phyloP scores from a whole-genome alignment of 2,797 vertebrate genomes.

The Leptatherina wallacei region DNA sequence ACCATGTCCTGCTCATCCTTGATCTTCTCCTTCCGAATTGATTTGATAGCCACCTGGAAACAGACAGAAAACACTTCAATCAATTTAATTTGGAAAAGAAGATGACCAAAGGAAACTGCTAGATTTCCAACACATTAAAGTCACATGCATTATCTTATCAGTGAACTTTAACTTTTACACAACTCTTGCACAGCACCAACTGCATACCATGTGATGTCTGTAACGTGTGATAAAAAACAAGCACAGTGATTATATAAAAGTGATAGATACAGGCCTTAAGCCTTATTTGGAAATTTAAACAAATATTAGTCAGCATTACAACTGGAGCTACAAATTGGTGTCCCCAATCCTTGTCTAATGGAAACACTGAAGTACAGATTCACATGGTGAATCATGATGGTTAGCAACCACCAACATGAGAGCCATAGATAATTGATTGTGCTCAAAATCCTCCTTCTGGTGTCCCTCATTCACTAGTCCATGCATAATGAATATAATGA shows the following conservation, averaged over 20 bases:
- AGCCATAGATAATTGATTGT: slow-evolving; percentile 14
- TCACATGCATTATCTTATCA: slow-evolving; percentile 46
- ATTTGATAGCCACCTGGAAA: slow-evolving; percentile 95
- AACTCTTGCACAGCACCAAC: background rate
- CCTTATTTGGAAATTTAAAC: slow-evolving; percentile 53
- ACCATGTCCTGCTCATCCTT: slow-evolving; percentile 95
- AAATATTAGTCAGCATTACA: slow-evolving; percentile 44
- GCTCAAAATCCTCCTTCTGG: slow-evolving; percentile 4
- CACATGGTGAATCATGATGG: slow-evolving; percentile 30
- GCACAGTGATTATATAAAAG: background rate
- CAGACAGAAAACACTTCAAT: slow-evolving; percentile 31
- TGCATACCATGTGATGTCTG: slow-evolving; percentile 21
- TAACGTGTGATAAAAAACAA: background rate
- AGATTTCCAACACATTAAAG: slow-evolving; percentile 14
- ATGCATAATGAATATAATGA: slow-evolving; percentile 8
- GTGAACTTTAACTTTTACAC: slow-evolving; percentile 41
- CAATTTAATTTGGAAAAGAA: slow-evolving; percentile 8
- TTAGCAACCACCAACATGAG: slow-evolving; percentile 24
- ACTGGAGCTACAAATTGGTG: slow-evolving; percentile 16
- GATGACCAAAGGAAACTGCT: background rate
- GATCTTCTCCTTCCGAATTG: slow-evolving; percentile 95
- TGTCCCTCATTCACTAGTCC: slow-evolving; percentile 8
- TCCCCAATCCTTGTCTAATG: slow-evolving; percentile 32
- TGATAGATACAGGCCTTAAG: slow-evolving; percentile 37
- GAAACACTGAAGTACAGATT: slow-evolving; percentile 53